Evolutionary conservation across 2,113 vertebrate species (phyloP).

Genomic region (Osmerus eperlanus): DNA sequence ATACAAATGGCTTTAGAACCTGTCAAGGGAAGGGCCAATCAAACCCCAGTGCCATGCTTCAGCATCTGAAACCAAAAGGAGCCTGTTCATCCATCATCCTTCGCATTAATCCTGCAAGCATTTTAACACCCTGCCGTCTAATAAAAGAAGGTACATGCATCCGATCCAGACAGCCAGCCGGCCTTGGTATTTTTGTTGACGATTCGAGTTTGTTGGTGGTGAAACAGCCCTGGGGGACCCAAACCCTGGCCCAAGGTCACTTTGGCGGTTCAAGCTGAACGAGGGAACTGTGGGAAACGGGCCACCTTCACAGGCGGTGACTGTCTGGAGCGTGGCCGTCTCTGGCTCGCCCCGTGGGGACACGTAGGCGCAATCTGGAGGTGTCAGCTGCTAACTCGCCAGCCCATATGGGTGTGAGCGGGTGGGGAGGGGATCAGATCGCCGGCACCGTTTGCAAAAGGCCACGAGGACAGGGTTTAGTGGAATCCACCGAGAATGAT

Average conservation of each 20-base stretch:
- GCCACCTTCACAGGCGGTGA: conserved; percentile 34
- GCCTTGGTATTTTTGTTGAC: not conserved
- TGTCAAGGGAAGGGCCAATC: too few species aligned
- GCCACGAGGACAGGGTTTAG: conserved; percentile 74
- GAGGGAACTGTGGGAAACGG: conserved; percentile 43
- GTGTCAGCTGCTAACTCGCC: conserved; percentile 56
- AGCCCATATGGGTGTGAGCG: conserved; percentile 50
- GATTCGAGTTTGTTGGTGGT: not conserved
- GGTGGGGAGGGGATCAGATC: conserved; percentile 18
- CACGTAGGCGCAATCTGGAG: conserved; percentile 43
- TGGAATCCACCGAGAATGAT: conserved; percentile 78
- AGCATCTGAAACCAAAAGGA: too few species aligned
- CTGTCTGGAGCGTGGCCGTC: conserved; percentile 33
- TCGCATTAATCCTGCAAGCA: conserved; percentile 36
- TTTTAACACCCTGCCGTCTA: conserved; percentile 28
- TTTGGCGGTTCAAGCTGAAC: conserved; percentile 24
- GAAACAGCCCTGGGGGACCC: conserved; percentile 9
- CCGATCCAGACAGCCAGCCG: conserved; percentile 23
- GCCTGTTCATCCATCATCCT: conserved; percentile 42
- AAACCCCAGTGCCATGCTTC: too few species aligned
- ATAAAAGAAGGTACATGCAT: conserved; percentile 20
- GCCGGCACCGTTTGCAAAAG: conserved; percentile 48
- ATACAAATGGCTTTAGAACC: too few species aligned
- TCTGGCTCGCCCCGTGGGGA: conserved; percentile 47
- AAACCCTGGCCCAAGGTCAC: conserved; percentile 38